Evolutionary conservation across 2,113 vertebrate species (phyloP), one percentile per base, ranked within the genome.

Genomic region (Gymnocephalus cernua): DNA sequence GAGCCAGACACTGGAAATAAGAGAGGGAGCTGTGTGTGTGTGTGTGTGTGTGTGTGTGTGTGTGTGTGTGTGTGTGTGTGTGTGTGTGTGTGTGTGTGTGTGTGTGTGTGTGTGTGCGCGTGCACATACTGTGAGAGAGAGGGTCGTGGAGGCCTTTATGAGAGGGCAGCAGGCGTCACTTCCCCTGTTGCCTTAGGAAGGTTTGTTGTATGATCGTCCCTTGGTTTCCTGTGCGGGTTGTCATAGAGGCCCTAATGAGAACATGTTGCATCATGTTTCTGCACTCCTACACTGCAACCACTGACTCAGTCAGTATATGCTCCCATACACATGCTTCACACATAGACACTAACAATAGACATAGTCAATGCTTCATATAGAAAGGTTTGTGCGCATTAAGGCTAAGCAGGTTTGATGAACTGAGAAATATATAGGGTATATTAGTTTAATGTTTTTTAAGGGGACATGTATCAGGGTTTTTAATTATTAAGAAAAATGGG

Each of bases 1-100:
- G 95, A 96, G 95, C 88, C 88, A 86, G 96, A 96, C 96, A 93
- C 92, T 94, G 91, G 66, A 95, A 95, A 96, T 96, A 96, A 96
- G 96, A 93, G 94, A 94, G 95, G 94, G 96, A 95, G 95, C 91
- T 95, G 94, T 95, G 95, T 89, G 94, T 72, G 67, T 70, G 18
- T 82, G 74, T 47, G 71, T 64, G 56, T 25, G 95, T 95, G 59
- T 16, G 51, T 45, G 71, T 35, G 73, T 23, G 72, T 16, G 53
- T 58, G 79, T 94, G 74, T 73, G 85, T 82, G 58, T 76, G 80
- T 77, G 84, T 76, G 56, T 56, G 95, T 96, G 61, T 56, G 71
- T 61, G 70, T 57, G 69, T n/a, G 63, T 51, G 78, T 77, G 74
- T 95, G 83, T 67, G 84, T 68, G 56, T 59, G 79, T 53, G 82